Percentiles rank a stretch among this genome's conserved stretches.
phyloP scores from a whole-genome alignment of 2,113 vertebrate genomes.

The Lates calcarifer region DNA sequence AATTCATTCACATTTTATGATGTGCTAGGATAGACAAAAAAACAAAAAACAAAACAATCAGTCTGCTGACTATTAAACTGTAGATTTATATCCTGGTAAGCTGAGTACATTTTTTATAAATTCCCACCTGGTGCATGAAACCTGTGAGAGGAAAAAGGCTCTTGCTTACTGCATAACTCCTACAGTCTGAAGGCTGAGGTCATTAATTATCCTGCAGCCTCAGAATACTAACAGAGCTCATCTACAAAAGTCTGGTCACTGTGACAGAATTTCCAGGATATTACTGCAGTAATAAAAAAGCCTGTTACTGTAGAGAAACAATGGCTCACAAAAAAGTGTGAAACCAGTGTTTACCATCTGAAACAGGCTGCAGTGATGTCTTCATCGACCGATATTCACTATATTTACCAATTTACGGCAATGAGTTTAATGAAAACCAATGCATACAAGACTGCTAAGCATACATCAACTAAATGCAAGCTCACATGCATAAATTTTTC shows the following conservation, averaged over 20 bases:
- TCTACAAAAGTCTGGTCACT: constrained; percentile 24
- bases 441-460: background rate
- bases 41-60: constrained; percentile 28
- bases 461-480: constrained; percentile 7
- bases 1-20: constrained; percentile 38
- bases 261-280: constrained; percentile 18
- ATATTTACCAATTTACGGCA: background rate
- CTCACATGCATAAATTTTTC: background rate
- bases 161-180: constrained; percentile 27
- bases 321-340: constrained; percentile 5
- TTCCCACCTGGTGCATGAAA: constrained; percentile 40
- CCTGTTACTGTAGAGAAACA: background rate
- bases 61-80: constrained; percentile 13
- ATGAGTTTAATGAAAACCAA: background rate
- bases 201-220: constrained; percentile 45
- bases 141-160: constrained; percentile 21
- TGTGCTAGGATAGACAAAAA: constrained; percentile 24
- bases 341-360: background rate
- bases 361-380: background rate
- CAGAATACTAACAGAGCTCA: constrained; percentile 46
- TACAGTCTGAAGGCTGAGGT: constrained; percentile 45
- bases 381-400: constrained; percentile 4
- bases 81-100: constrained; percentile 34
- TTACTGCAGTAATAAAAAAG: constrained; percentile 19
- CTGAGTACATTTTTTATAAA: constrained; percentile 25